Evolutionary conservation across 1,140 invertebrate genomes (phyloP), one percentile per base, ranked within the genome.

Genomic region (Brachionus paranguensis): DNA sequence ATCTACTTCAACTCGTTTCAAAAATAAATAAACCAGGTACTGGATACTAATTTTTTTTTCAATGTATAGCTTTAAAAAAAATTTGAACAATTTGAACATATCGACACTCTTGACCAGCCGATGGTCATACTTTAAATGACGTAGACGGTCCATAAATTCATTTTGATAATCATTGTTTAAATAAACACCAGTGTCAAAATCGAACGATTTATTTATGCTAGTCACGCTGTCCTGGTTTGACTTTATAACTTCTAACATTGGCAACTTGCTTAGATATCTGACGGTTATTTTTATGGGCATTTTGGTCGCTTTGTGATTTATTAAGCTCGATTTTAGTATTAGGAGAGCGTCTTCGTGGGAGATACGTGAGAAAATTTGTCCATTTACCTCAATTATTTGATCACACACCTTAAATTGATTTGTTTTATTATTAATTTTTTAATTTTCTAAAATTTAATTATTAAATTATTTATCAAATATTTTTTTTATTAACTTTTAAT

Each of bases 371-470:
- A 83, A 83, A 27, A 45, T 27, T 47, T 47, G 41, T n/a, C 81
- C 81, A 70, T 83, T 83, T 10, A 83, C 81, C 24, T 83, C 81
- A 33, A 83, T 68, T 43, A 83, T 83, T 53, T 83, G 60, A 70
- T 83, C 81, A 20, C 64, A 55, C 12, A 72, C 53, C 53, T 60
- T 60, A 24, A 53, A 55, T 17, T 17, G 1, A 55, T 24, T 55
- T 55, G 1, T 55, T 47, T 47, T 3, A 37, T 37, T 37, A 7
- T 53, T n/a, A 5, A 14, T 53, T 14, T 53, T 53, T 53, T 17
- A 14, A 50, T 14, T 50, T 50, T 50, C 7, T 50, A n/a, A n/a
- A 50, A 14, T 14, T 50, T 2, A 50, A 50, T 50, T 50, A 14
- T 50, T 47, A 11, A n/a, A n/a, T n/a, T 3, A 14, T 14, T 50